phyloP scores from a whole-genome alignment of 2,113 vertebrate species.

The Grammomys surdaster region DNA sequence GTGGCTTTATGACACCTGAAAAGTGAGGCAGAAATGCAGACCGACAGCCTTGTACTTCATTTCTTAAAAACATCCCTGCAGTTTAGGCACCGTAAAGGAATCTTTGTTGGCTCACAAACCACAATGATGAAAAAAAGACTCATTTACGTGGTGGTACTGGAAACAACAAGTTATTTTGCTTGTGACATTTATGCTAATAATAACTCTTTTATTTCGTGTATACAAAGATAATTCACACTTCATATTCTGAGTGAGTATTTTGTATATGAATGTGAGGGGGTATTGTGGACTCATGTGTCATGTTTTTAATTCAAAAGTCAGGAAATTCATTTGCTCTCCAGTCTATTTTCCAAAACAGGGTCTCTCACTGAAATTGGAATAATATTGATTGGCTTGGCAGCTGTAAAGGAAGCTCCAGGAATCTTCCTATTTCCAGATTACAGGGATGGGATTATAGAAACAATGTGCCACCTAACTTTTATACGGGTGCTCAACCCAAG shows the following conservation, averaged over 20 bases:
- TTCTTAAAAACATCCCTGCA: background rate
- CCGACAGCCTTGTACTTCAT: background rate
- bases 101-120: background rate
- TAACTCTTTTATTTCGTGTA: background rate
- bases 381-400: background rate
- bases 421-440: too few relatives aligned
- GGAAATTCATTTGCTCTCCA: background rate
- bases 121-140: background rate
- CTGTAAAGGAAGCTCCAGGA: too few relatives aligned
- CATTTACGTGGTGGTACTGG: background rate
- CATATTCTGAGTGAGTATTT: background rate
- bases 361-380: background rate
- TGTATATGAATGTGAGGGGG: background rate
- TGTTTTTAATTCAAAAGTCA: background rate
- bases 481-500: too few relatives aligned
- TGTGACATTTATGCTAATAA: background rate
- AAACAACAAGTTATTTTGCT: background rate
- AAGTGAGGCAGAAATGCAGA: too few relatives aligned
- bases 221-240: background rate
- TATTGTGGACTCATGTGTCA: background rate
- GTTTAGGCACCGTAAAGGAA: background rate
- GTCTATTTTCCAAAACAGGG: too few relatives aligned
- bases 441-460: too few relatives aligned
- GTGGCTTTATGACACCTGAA: too few relatives aligned
- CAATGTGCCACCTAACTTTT: too few relatives aligned